phyloP scores from a whole-genome alignment of 2,113 vertebrate species.

The Tichodroma muraria region DNA sequence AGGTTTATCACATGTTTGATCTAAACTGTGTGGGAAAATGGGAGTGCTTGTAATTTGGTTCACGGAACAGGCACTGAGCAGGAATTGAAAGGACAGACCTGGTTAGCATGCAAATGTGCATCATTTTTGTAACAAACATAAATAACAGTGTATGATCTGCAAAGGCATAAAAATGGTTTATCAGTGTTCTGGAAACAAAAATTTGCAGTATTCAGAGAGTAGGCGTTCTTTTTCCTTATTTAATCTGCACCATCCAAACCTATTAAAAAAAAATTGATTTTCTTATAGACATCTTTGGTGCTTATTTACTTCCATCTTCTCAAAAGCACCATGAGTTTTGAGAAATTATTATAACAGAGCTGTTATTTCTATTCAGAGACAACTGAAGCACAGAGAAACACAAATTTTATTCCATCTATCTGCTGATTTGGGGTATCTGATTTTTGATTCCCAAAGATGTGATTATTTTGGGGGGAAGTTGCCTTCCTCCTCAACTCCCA shows the following conservation, averaged over 20 bases:
- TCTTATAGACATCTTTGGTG: background rate
- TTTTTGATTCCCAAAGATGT: background rate
- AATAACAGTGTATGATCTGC: background rate
- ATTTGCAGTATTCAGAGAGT: background rate
- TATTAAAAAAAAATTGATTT: background rate
- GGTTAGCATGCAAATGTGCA: background rate
- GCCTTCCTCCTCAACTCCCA: background rate
- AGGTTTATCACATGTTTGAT: background rate
- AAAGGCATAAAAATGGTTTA: background rate
- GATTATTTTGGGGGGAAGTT: background rate
- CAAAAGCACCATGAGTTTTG: background rate
- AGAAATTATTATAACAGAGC: background rate
- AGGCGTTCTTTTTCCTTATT: background rate
- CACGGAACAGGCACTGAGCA: background rate
- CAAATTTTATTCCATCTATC: background rate
- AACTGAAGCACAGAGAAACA: background rate
- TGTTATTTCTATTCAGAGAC: background rate
- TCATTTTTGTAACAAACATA: background rate
- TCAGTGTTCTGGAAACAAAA: background rate
- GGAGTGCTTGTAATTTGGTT: background rate
- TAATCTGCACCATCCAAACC: background rate
- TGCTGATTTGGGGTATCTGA: background rate
- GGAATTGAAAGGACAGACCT: background rate
- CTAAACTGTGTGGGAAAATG: background rate
- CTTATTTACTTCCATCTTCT: background rate